Percentiles rank a stretch among this genome's conserved stretches.
phyloP scores from a whole-genome alignment of 2,113 vertebrate species.

The Todiramphus saurophagus region DNA sequence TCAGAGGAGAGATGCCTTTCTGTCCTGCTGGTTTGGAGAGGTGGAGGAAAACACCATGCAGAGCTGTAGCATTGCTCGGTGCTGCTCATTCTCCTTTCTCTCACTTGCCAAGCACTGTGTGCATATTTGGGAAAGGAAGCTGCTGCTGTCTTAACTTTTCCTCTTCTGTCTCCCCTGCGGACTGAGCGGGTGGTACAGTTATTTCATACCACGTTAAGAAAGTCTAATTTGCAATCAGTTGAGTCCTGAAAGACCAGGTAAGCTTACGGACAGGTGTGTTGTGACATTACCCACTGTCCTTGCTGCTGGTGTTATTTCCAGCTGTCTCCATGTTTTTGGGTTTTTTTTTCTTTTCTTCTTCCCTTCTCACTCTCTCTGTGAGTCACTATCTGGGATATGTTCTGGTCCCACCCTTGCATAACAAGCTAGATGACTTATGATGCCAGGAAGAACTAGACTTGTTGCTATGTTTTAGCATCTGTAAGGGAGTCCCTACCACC shows the following conservation, averaged over 20 bases:
- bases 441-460: constrained; percentile 9
- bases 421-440: constrained; percentile 30
- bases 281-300: neutral
- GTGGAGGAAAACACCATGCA: neutral
- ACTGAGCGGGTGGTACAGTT: neutral
- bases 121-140: neutral
- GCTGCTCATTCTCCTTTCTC: neutral
- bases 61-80: neutral
- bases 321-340: neutral
- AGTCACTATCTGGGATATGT: constrained; percentile 6
- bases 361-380: neutral
- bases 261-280: neutral
- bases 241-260: constrained; percentile 5
- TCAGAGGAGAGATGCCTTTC: neutral
- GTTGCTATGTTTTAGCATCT: neutral
- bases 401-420: constrained; percentile 49
- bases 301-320: neutral
- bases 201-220: neutral
- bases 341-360: neutral
- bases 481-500: neutral
- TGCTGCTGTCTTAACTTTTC: neutral
- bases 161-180: neutral
- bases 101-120: neutral
- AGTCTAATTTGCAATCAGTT: neutral
- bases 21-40: neutral